A percentile compares a stretch with the other conserved stretches of the same genome.
Evolutionary conservation across 2,113 vertebrate genomes (phyloP).

Genomic region (Clarias magur): DNA sequence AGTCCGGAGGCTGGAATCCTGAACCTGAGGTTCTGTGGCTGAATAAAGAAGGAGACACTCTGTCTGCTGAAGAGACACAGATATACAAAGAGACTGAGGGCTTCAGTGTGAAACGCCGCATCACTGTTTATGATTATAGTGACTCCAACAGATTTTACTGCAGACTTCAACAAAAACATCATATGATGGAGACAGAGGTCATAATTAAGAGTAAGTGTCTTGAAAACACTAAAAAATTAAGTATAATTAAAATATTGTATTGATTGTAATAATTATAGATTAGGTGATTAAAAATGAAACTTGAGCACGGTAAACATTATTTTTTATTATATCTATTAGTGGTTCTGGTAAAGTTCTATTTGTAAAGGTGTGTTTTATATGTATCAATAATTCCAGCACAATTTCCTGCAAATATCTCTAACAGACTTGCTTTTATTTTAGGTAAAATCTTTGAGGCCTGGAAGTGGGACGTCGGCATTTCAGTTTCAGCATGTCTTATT

Average conservation of each 20-base stretch:
- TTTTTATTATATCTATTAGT: background rate
- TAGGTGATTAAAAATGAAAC: too few species aligned
- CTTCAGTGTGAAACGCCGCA: background rate
- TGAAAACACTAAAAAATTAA: too few species aligned
- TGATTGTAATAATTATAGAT: too few species aligned
- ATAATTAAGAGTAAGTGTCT: too few species aligned
- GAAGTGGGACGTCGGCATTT: background rate
- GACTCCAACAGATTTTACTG: too few species aligned
- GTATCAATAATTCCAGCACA: too few species aligned
- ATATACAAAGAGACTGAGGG: background rate
- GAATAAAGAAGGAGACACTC: background rate
- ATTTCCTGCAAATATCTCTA: background rate
- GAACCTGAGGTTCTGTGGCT: too few species aligned
- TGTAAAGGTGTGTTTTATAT: too few species aligned
- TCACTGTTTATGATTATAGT: background rate
- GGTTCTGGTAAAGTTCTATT: too few species aligned
- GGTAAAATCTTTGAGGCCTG: background rate
- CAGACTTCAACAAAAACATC: too few species aligned
- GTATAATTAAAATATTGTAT: too few species aligned
- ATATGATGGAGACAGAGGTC: background rate
- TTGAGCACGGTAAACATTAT: background rate
- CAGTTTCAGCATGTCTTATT: background rate
- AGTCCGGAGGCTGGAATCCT: background rate
- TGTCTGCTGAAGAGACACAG: background rate
- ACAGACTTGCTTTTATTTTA: background rate